Percentiles rank a stretch among this genome's conserved stretches.
Conservation (phyloP, 2,113 vertebrate species). For the Chitala chitala region DNA sequence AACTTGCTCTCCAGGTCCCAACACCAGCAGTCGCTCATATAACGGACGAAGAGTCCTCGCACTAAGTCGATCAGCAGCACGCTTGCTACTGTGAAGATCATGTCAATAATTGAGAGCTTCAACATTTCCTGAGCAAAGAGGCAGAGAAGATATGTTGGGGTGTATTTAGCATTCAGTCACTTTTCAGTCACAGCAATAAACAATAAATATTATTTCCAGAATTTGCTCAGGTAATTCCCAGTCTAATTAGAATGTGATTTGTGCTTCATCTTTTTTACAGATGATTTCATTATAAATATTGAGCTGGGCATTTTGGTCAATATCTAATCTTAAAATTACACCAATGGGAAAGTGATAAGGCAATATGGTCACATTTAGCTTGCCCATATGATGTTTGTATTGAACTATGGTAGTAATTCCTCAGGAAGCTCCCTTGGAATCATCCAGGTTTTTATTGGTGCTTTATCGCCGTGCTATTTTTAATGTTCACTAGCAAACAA, state of each 20-base stretch:
- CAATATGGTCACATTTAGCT: slow-evolving; percentile 28
- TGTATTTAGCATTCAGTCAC: neutral
- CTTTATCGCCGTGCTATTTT: neutral
- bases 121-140: slow-evolving; percentile 85
- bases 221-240: too few species aligned
- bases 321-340: slow-evolving; percentile 24
- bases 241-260: neutral
- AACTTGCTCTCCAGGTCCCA: slow-evolving; percentile 98
- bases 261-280: neutral
- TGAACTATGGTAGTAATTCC: slow-evolving; percentile 14
- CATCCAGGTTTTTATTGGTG: neutral
- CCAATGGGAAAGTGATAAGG: slow-evolving; percentile 3
- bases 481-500: neutral
- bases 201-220: neutral
- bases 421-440: neutral
- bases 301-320: slow-evolving; percentile 32
- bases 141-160: neutral
- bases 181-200: too few species aligned
- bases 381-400: slow-evolving; percentile 15
- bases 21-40: slow-evolving; percentile 92
- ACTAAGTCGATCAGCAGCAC: slow-evolving; percentile 93
- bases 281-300: slow-evolving; percentile 20
- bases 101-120: slow-evolving; percentile 94
- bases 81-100: slow-evolving; percentile 95
- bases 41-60: slow-evolving; percentile 85